Evolutionary conservation across 2,797 vertebrate genomes (phyloP).

Genomic region (Poeciliopsis presidionis): DNA sequence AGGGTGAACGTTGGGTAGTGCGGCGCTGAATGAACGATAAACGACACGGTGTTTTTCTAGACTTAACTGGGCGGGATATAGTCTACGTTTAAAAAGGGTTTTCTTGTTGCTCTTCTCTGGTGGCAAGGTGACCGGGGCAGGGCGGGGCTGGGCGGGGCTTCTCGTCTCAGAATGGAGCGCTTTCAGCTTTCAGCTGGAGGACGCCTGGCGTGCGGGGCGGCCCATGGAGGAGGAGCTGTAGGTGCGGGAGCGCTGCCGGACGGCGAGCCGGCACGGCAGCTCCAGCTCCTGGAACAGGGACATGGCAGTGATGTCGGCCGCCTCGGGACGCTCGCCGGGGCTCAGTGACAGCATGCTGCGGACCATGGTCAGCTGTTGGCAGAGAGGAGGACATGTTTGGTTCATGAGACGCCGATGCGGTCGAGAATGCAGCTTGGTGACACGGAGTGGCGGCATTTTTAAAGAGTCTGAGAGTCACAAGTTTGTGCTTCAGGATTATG

Average conservation of each 20-base stretch:
- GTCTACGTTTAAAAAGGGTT: not conserved
- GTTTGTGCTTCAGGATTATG: constrained; percentile 55
- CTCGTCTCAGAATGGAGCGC: constrained; percentile 6
- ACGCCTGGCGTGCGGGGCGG: constrained; percentile 70
- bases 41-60: constrained; percentile 2
- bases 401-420: not conserved
- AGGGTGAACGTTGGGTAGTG: constrained; percentile 12
- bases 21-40: constrained; percentile 20
- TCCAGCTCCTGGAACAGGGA: constrained; percentile 93
- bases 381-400: not conserved
- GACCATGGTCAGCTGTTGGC: constrained; percentile 83
- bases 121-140: constrained; percentile 7
- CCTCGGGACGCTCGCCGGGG: constrained; percentile 90
- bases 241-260: constrained; percentile 93
- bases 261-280: constrained; percentile 83
- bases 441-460: not conserved
- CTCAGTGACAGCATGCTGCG: constrained; percentile 92
- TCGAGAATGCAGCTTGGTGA: not conserved
- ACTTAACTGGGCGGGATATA: constrained; percentile 11
- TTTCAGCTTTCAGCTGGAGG: constrained; percentile 55
- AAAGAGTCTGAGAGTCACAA: not conserved
- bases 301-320: constrained; percentile 89
- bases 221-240: constrained; percentile 89
- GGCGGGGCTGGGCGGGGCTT: constrained; percentile 12
- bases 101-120: constrained; percentile 1